Conservation (phyloP, 2,797 vertebrate genomes). For the Parotocinclus haroldoi region DNA sequence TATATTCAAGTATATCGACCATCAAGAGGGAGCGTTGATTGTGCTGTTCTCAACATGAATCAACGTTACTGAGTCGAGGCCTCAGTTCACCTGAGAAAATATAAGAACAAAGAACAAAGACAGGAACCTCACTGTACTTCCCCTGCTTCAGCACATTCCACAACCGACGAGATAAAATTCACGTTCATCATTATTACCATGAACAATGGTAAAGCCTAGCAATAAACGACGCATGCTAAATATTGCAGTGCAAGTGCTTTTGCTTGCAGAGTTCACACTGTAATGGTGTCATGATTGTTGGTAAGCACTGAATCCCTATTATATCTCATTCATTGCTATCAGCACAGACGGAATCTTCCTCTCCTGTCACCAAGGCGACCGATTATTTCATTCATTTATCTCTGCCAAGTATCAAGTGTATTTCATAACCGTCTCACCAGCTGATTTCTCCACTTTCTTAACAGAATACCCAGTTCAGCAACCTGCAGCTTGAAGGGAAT, state of each 20-base stretch:
- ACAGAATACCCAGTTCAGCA: constrained; percentile 66
- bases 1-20: background rate
- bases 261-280: constrained; percentile 19
- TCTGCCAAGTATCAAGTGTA: constrained; percentile 18
- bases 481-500: constrained; percentile 66
- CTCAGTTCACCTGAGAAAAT: constrained; percentile 31
- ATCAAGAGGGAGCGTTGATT: background rate
- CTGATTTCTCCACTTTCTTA: constrained; percentile 32
- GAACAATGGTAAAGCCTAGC: constrained; percentile 21
- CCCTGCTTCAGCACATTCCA: constrained; percentile 21
- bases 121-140: constrained; percentile 41
- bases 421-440: constrained; percentile 40
- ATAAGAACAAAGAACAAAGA: constrained; percentile 40
- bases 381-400: constrained; percentile 18
- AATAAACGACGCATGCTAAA: background rate
- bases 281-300: constrained; percentile 49
- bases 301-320: constrained; percentile 58
- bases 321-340: constrained; percentile 62
- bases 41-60: background rate
- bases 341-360: constrained; percentile 47
- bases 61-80: constrained; percentile 10
- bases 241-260: background rate
- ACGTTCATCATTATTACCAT: constrained; percentile 21
- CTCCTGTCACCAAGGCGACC: constrained; percentile 69
- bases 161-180: constrained; percentile 11